Conservation (phyloP, 2,113 vertebrate genomes). For the Polypterus senegalus region DNA sequence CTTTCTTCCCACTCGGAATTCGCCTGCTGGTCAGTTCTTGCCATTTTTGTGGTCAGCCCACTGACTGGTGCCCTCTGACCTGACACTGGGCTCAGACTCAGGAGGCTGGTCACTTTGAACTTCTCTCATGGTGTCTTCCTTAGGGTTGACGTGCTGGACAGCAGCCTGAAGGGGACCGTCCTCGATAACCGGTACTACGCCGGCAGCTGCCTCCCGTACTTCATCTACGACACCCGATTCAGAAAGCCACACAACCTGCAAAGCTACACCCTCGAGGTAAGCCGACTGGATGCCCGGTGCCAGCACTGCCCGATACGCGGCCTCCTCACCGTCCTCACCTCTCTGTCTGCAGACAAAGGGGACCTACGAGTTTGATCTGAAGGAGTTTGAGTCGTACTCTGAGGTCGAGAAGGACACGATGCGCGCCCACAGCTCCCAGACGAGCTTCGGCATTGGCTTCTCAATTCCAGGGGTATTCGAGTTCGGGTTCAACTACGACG, state of each 20-base stretch:
- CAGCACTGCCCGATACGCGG: too few species aligned
- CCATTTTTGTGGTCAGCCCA: too few species aligned
- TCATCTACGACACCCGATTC: constrained; percentile 61
- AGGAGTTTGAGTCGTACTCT: constrained; percentile 59
- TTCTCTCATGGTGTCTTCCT: constrained; percentile 2
- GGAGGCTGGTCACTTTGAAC: background rate
- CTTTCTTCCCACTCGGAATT: too few species aligned
- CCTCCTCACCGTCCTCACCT: background rate
- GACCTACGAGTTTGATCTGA: constrained; percentile 61
- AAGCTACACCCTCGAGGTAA: constrained; percentile 65
- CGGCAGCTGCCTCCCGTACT: constrained; percentile 70
- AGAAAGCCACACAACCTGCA: constrained; percentile 84
- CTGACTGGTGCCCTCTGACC: too few species aligned
- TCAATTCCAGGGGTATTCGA: constrained; percentile 31
- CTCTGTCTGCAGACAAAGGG: constrained; percentile 65
- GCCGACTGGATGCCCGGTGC: background rate
- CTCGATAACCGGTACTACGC: constrained; percentile 82
- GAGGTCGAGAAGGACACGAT: constrained; percentile 45
- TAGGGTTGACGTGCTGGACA: constrained; percentile 76
- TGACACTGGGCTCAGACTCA: too few species aligned
- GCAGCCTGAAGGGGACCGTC: constrained; percentile 67
- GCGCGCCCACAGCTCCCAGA: constrained; percentile 15
- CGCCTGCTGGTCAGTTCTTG: too few species aligned
- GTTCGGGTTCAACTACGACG: constrained; percentile 38
- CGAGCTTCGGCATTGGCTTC: constrained; percentile 43